Percentiles rank a stretch among this genome's conserved stretches.
Evolutionary conservation across 2,888 invertebrate genomes (phyloP).

Genomic region (Pollenia griseotomentosa): DNA sequence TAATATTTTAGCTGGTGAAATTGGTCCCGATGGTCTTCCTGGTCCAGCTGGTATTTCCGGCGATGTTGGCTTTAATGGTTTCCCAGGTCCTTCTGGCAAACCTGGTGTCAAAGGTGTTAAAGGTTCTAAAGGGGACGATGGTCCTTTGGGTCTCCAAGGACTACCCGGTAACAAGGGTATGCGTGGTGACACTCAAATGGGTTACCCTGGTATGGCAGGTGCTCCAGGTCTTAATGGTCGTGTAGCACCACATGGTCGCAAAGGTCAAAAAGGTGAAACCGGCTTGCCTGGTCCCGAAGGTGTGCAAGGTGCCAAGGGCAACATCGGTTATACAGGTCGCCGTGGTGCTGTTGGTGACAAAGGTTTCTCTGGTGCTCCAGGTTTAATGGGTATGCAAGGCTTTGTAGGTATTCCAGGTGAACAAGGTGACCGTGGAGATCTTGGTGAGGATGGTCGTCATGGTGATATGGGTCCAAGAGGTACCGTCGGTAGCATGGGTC

Average conservation of each 20-base stretch:
- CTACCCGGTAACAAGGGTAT: conserved; percentile 85
- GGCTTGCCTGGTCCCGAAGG: conserved; percentile 82
- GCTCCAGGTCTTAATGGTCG: conserved; percentile 84
- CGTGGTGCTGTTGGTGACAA: conserved; percentile 84
- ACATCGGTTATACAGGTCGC: conserved; percentile 84
- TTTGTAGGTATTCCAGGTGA: conserved; percentile 81
- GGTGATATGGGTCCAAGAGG: conserved; percentile 84
- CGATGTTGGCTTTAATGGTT: conserved; percentile 85
- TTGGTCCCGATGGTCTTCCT: conserved; percentile 82
- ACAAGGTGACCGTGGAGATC: conserved; percentile 85
- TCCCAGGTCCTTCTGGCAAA: conserved; percentile 84
- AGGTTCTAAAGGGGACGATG: conserved; percentile 86
- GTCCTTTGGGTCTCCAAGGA: conserved; percentile 86
- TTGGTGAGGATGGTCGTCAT: conserved; percentile 85
- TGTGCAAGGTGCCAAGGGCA: conserved; percentile 84
- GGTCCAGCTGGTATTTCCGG: conserved; percentile 85
- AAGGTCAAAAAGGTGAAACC: conserved; percentile 84
- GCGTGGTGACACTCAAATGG: conserved; percentile 83
- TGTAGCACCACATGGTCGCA: conserved; percentile 81
- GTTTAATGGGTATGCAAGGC: conserved; percentile 78
- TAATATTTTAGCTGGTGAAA: conserved; percentile 82
- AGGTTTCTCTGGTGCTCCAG: conserved; percentile 81
- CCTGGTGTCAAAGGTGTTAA: conserved; percentile 86
- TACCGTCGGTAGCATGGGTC: conserved; percentile 78
- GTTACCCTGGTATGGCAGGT: conserved; percentile 81